A percentile compares a stretch with the other conserved stretches of the same genome.
phyloP scores from a whole-genome alignment of 2,888 invertebrate genomes.

The Cephonodes hylas region DNA sequence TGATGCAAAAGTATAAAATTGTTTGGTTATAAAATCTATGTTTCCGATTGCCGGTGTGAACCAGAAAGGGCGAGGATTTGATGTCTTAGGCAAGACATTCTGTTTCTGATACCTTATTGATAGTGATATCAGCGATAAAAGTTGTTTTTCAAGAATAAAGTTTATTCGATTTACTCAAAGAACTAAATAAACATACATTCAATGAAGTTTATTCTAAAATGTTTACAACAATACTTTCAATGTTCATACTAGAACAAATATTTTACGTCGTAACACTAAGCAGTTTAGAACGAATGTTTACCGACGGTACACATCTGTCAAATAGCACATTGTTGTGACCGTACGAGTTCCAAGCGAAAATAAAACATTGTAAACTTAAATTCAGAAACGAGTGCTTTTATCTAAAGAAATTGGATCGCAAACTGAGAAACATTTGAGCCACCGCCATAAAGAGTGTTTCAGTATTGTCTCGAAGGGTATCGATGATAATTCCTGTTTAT shows the following conservation, averaged over 20 bases:
- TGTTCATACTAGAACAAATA: no score
- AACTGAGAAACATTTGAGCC: slow-evolving; percentile 44
- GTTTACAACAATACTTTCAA: no score
- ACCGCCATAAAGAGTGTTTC: slow-evolving; percentile 52
- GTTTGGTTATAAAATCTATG: neutral
- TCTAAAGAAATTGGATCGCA: slow-evolving; percentile 56
- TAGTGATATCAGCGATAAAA: no score
- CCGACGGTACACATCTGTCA: neutral
- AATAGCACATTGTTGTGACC: neutral
- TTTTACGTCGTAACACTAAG: neutral
- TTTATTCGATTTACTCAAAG: no score
- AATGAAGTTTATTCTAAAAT: no score
- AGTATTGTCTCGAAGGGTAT: slow-evolving; percentile 57
- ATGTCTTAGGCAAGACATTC: no score
- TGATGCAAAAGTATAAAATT: neutral
- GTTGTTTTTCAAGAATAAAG: no score
- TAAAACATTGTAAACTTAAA: neutral
- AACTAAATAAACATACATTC: no score
- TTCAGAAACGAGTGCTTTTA: slow-evolving; percentile 22
- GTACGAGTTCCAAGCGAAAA: neutral
- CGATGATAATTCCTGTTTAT: slow-evolving; percentile 67
- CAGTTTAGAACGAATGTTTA: neutral
- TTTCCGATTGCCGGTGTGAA: neutral
- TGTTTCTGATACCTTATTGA: neutral
- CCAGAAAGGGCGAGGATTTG: neutral